Percentiles rank a stretch among this genome's conserved stretches.
phyloP scores from a whole-genome alignment of 2,113 vertebrate genomes.

The Scartelaos histophorus region DNA sequence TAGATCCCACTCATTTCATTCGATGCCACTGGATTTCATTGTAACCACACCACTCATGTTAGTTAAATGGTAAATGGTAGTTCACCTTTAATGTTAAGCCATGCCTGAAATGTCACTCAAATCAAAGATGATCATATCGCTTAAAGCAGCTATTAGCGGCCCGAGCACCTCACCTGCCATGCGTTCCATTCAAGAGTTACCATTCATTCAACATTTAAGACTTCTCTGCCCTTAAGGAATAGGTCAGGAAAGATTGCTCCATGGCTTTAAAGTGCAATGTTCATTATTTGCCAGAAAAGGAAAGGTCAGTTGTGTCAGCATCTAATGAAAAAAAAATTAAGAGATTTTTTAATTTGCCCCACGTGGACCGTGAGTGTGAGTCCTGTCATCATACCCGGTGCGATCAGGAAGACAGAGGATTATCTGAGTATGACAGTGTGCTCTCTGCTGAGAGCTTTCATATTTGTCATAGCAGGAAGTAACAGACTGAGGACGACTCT shows the following conservation, averaged over 20 bases:
- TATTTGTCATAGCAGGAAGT: conserved; percentile 16
- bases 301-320: conserved; percentile 15
- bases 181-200: conserved; percentile 17
- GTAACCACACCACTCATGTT: neutral
- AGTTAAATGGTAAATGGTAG: neutral
- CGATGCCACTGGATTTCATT: neutral
- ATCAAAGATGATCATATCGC: conserved; percentile 34
- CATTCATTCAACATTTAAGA: conserved; percentile 29
- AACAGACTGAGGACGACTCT: neutral
- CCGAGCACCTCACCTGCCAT: conserved; percentile 1
- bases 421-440: conserved; percentile 21
- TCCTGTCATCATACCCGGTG: neutral
- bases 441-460: conserved; percentile 29
- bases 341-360: conserved; percentile 12
- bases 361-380: neutral
- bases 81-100: conserved; percentile 14
- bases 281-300: conserved; percentile 13
- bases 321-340: neutral
- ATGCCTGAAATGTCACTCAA: conserved; percentile 19
- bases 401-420: conserved; percentile 15
- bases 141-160: conserved; percentile 23
- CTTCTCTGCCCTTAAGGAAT: conserved; percentile 10
- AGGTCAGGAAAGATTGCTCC: conserved; percentile 13
- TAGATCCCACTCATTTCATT: neutral
- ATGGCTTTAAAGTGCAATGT: conserved; percentile 13